phyloP scores from a whole-genome alignment of 2,888 invertebrate species.

The Scotopteryx bipunctaria region DNA sequence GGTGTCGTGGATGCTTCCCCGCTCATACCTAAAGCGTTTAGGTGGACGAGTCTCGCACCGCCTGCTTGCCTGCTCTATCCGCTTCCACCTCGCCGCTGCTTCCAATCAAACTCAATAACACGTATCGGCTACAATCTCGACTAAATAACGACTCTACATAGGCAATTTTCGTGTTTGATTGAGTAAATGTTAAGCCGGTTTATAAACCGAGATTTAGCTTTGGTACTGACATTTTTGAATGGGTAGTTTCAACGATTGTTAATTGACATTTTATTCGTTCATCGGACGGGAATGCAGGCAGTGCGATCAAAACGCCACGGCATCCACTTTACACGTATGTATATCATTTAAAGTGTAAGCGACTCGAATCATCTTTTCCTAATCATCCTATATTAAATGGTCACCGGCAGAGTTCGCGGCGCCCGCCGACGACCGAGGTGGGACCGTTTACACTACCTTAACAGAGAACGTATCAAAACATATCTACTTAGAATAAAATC shows the following conservation, averaged over 20 bases:
- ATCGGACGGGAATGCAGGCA: conserved; percentile 60
- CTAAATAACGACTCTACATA: too few species aligned
- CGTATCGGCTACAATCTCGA: too few species aligned
- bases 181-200: too few species aligned
- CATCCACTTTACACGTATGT: conserved; percentile 78
- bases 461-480: conserved; percentile 56
- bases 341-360: conserved; percentile 62
- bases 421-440: conserved; percentile 55
- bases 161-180: neutral
- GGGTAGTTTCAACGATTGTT: conserved; percentile 36
- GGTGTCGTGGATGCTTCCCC: conserved; percentile 81
- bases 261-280: conserved; percentile 66
- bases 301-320: conserved; percentile 73
- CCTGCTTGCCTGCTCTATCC: conserved; percentile 40
- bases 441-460: conserved; percentile 62
- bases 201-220: neutral
- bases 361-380: conserved; percentile 66
- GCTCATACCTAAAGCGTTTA: conserved; percentile 83
- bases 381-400: conserved; percentile 57
- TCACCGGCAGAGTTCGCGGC: conserved; percentile 49
- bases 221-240: conserved; percentile 7
- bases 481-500: conserved; percentile 47
- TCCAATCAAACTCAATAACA: neutral
- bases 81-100: neutral
- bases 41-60: conserved; percentile 72